Conservation (phyloP, 2,113 vertebrate species). For the Accipiter cooperii region DNA sequence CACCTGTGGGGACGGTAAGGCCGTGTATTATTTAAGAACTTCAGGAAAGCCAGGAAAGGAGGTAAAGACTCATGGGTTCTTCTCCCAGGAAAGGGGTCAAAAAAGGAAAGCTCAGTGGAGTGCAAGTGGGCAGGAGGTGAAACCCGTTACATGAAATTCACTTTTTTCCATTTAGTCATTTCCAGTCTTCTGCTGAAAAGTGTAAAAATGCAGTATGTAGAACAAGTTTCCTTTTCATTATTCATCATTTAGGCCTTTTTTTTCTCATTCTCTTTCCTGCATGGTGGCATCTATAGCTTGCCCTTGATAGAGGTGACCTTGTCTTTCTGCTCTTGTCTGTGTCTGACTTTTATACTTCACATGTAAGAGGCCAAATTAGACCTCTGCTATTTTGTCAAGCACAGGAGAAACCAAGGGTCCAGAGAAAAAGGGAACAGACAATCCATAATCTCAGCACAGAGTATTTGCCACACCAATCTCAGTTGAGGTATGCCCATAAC, state of each 20-base stretch:
- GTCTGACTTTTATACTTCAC: neutral
- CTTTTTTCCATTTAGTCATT: neutral
- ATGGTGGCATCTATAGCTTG: neutral
- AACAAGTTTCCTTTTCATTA: neutral
- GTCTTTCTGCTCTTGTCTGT: neutral
- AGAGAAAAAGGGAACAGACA: neutral
- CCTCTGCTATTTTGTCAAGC: neutral
- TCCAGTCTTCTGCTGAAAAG: neutral
- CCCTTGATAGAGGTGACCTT: neutral
- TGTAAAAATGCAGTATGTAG: neutral
- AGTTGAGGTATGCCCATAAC: neutral
- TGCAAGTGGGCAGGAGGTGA: neutral
- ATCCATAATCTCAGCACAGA: neutral
- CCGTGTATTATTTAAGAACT: neutral
- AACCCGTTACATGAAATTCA: neutral
- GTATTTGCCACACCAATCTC: neutral
- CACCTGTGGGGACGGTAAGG: neutral
- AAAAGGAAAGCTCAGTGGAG: neutral
- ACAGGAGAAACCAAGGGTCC: neutral
- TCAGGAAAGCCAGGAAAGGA: neutral
- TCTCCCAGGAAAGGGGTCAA: neutral
- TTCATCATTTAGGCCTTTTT: neutral
- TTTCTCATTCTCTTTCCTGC: neutral
- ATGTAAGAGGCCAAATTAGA: neutral
- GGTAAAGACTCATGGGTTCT: neutral